A percentile compares a stretch with the other conserved stretches of the same genome.
Evolutionary conservation across 2,888 invertebrate genomes (phyloP).

Genomic region (Tenthredo scrophulariae): DNA sequence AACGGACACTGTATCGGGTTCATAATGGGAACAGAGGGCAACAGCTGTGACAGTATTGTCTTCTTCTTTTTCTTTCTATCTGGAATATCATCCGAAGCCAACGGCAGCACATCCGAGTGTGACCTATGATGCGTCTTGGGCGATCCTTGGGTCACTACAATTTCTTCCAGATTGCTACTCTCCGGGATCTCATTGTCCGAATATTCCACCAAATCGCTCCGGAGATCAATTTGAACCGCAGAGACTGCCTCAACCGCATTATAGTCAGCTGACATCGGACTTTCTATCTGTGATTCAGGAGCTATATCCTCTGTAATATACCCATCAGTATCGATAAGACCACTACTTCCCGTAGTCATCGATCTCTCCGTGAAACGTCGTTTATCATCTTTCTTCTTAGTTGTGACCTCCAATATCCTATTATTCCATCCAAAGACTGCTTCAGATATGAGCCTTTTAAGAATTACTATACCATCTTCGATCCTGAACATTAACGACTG

Average conservation of each 20-base stretch:
- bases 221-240: constrained; percentile 65
- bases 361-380: constrained; percentile 69
- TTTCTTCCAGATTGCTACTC: constrained; percentile 69
- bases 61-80: constrained; percentile 82
- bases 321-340: constrained; percentile 69
- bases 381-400: constrained; percentile 76
- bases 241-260: constrained; percentile 73
- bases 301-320: constrained; percentile 75
- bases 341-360: constrained; percentile 59
- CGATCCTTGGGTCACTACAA: constrained; percentile 70
- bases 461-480: constrained; percentile 82
- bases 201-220: constrained; percentile 67
- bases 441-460: constrained; percentile 86
- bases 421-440: constrained; percentile 87
- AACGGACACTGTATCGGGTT: constrained; percentile 82
- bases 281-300: constrained; percentile 75
- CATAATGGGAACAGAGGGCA: constrained; percentile 80
- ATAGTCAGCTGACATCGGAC: constrained; percentile 75
- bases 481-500: constrained; percentile 73
- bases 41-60: constrained; percentile 84
- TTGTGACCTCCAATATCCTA: constrained; percentile 77
- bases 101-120: constrained; percentile 75
- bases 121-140: constrained; percentile 77
- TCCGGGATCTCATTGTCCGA: constrained; percentile 70
- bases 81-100: constrained; percentile 68